These are phyloP conservation scores for Heliconius cydno DNA, from an alignment of 2,888 invertebrate genomes.

Conservation along the genomic window DNA sequence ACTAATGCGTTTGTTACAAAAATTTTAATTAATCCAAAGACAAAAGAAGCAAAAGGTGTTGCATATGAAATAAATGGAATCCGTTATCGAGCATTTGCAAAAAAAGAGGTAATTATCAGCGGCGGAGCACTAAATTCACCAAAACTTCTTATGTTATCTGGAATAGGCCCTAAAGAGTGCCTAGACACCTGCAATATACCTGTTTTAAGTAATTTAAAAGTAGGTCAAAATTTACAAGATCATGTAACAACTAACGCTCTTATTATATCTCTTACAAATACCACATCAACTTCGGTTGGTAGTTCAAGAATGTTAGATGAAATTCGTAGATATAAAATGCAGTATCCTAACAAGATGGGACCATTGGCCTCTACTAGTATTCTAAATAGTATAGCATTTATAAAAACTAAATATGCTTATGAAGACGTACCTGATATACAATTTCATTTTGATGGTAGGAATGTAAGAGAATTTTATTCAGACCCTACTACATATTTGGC, in stretches of 20 bases:
- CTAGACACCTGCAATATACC: slow-evolving; percentile 78
- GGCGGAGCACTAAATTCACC: slow-evolving; percentile 85
- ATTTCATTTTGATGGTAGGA: slow-evolving; percentile 84
- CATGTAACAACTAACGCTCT: slow-evolving; percentile 87
- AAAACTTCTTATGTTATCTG: slow-evolving; percentile 85
- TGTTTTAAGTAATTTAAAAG: slow-evolving; percentile 85
- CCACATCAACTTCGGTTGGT: slow-evolving; percentile 76
- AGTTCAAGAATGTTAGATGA: slow-evolving; percentile 70
- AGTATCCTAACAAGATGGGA: slow-evolving; percentile 70
- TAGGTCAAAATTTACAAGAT: slow-evolving; percentile 89
- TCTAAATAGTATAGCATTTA: slow-evolving; percentile 84
- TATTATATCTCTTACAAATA: slow-evolving; percentile 74
- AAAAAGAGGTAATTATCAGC: slow-evolving; percentile 85
- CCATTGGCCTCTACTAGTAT: slow-evolving; percentile 82
- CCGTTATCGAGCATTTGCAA: slow-evolving; percentile 71
- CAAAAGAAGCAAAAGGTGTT: slow-evolving; percentile 76
- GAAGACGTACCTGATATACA: slow-evolving; percentile 86
- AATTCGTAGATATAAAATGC: slow-evolving; percentile 70
- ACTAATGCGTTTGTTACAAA: slow-evolving; percentile 81
- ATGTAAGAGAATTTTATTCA: slow-evolving; percentile 81
- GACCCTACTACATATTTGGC: slow-evolving; percentile 82
- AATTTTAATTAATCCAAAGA: slow-evolving; percentile 83
- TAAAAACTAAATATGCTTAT: slow-evolving; percentile 79
- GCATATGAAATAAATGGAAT: slow-evolving; percentile 71
- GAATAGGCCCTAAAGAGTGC: slow-evolving; percentile 85